Conservation (phyloP, 2,888 invertebrate species). For the Adelphocoris suturalis region DNA sequence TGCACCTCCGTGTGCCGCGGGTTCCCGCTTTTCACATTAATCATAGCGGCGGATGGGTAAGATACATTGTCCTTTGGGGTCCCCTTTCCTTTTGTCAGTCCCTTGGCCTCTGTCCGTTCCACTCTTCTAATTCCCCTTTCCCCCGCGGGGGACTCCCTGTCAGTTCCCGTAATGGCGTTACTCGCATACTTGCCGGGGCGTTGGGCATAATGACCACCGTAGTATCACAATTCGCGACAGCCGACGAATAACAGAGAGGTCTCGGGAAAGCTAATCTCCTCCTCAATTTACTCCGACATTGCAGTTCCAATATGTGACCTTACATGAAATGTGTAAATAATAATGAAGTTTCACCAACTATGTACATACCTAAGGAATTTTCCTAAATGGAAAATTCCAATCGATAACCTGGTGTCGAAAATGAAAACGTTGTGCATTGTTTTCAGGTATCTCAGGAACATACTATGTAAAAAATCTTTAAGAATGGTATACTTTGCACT, state of each 20-base stretch:
- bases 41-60: slow-evolving; percentile 29
- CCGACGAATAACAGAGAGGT: background rate
- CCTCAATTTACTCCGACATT: no score
- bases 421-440: no score
- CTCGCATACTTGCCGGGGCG: slow-evolving; percentile 16
- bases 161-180: slow-evolving; percentile 22
- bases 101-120: slow-evolving; percentile 14
- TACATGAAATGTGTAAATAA: no score
- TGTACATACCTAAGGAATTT: no score
- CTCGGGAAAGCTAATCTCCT: no score
- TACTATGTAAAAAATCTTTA: no score
- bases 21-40: slow-evolving; percentile 17
- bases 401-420: no score
- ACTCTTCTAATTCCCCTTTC: slow-evolving; percentile 11
- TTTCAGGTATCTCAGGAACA: no score
- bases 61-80: slow-evolving; percentile 30
- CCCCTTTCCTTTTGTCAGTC: slow-evolving; percentile 12
- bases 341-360: no score
- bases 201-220: slow-evolving; percentile 12
- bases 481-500: no score
- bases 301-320: no score
- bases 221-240: background rate
- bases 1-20: background rate
- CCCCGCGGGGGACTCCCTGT: background rate
- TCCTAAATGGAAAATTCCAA: no score